Evolutionary conservation across 2,888 invertebrate species (phyloP), one percentile per base, ranked within the genome.

Genomic region (Cerastis leucographa): DNA sequence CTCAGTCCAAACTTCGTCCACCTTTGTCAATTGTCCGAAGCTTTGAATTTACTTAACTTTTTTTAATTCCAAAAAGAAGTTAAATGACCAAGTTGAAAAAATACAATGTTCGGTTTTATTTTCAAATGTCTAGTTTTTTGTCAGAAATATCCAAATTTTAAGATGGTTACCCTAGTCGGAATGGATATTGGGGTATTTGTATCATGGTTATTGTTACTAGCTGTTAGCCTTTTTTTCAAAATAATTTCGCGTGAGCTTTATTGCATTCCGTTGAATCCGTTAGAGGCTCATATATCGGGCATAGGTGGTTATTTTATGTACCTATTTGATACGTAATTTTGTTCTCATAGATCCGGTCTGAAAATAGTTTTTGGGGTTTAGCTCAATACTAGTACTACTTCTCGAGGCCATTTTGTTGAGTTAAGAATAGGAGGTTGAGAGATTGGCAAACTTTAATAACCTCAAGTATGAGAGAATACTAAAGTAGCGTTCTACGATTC

Each of bases 161-260:
- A 64, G 8, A n/a, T 64, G 64, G 64, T 42, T 42, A 64, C 64
- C 64, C 64, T 64, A 42, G 56, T 62, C 25, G 25, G 22, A 83
- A 81, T 78, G 74, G 67, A 68, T 80, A 68, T 79, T 79, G 51
- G 29, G 62, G 62, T 62, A 71, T 83, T 74, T 62, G 70, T 82
- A 66, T 74, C 61, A 81, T 17, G 80, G 81, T 51, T 76, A 71
- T 68, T 49, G 76, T 81, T 81, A 68, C 71, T 76, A 64, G 65
- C 68, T 79, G 75, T 81, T 49, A n/a, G 56, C 19, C 64, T 59
- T 29, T 66, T 72, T 75, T 65, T 12, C 2, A 40, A 59, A 59
- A 69, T 17, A 17, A 7, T 46, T 65, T 59, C 8, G 8, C 2
- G 14, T 8, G 12, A 51, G 7, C 17, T 75, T 79, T 74, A 80